Conservation (phyloP, 2,888 invertebrate species). For the Rhingia campestris region DNA sequence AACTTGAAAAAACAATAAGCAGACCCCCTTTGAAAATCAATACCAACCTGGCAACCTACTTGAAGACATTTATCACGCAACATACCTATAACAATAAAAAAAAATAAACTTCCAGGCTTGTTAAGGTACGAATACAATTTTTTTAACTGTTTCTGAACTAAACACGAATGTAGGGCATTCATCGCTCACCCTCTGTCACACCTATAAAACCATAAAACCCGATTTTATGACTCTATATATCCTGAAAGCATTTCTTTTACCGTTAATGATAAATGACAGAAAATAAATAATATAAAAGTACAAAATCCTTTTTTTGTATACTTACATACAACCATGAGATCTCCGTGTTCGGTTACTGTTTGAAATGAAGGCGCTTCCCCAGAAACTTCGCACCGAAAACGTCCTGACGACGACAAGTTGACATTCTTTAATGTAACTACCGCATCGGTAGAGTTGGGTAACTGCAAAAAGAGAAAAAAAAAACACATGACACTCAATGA, state of each 20-base stretch:
- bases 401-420: conserved; percentile 86
- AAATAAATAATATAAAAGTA: conserved; percentile 22
- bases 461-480: conserved; percentile 81
- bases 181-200: neutral
- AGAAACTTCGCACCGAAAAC: conserved; percentile 88
- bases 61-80: neutral
- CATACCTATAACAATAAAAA: neutral
- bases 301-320: conserved; percentile 76
- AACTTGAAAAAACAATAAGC: neutral
- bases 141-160: neutral
- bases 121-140: neutral
- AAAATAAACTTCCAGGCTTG: neutral
- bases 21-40: neutral
- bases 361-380: conserved; percentile 89
- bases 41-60: too few relatives aligned
- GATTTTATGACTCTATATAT: conserved; percentile 35
- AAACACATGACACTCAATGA: conserved; percentile 38
- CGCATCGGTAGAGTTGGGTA: conserved; percentile 87
- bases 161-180: neutral
- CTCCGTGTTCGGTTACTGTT: conserved; percentile 87
- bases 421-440: conserved; percentile 87
- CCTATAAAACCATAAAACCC: neutral
- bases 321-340: conserved; percentile 89
- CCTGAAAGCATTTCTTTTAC: conserved; percentile 47
- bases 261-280: conserved; percentile 65